These are phyloP conservation scores for Pseudomyrmex dendroicus DNA, from an alignment of 1,140 invertebrate species.

Conservation along the genomic window DNA sequence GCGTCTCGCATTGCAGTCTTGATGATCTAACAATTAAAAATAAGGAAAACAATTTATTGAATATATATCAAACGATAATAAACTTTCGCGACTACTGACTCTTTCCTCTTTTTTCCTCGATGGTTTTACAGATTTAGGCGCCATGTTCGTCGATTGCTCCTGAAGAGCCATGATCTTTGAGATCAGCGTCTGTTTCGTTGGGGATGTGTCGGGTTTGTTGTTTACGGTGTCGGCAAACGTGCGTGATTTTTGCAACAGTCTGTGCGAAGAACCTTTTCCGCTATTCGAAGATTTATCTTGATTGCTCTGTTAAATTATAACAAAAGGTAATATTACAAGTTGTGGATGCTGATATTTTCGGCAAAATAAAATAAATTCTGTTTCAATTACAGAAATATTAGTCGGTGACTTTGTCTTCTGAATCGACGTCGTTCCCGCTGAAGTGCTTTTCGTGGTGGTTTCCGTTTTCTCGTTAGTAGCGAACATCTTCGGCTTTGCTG, in stretches of 20 bases:
- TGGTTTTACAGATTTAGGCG: slow-evolving; percentile 62
- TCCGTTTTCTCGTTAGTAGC: slow-evolving; percentile 62
- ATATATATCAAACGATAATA: background rate
- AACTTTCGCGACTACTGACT: slow-evolving; percentile 47
- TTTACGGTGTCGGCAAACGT: background rate
- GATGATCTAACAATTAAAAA: slow-evolving; percentile 67
- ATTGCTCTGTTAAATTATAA: background rate
- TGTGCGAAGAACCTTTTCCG: slow-evolving; percentile 39
- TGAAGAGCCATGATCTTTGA: slow-evolving; percentile 75
- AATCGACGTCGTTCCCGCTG: slow-evolving; percentile 18
- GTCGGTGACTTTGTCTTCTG: slow-evolving; percentile 51
- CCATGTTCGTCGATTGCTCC: slow-evolving; percentile 63
- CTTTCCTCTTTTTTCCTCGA: slow-evolving; percentile 71
- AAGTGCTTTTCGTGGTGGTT: slow-evolving; percentile 58
- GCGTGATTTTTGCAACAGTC: slow-evolving; percentile 43
- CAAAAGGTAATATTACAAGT: background rate
- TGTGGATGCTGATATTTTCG: background rate
- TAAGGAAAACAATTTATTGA: background rate
- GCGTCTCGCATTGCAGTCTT: slow-evolving; percentile 71
- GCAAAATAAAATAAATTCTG: background rate
- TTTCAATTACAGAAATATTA: slow-evolving; percentile 55
- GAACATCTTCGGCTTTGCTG: slow-evolving; percentile 48
- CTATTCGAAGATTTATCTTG: slow-evolving; percentile 17
- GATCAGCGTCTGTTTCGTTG: slow-evolving; percentile 61
- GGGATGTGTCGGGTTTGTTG: slow-evolving; percentile 37